phyloP scores from a whole-genome alignment of 2,797 vertebrate genomes.

The Natrix natrix region DNA sequence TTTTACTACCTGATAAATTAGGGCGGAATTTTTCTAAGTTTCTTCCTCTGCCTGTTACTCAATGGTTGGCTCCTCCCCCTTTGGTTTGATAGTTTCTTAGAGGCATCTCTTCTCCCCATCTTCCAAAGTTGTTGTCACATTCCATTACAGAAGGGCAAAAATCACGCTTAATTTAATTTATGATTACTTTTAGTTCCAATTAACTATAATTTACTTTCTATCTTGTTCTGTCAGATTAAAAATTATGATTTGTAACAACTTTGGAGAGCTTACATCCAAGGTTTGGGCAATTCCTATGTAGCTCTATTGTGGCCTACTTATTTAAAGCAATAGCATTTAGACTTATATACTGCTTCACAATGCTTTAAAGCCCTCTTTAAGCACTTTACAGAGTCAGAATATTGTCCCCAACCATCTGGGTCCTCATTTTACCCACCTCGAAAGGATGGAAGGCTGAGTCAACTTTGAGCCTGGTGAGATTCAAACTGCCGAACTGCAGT shows the following conservation, averaged over 20 bases:
- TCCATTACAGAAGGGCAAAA: background rate
- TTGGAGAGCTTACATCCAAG: background rate
- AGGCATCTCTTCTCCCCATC: background rate
- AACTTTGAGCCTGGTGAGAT: too few species aligned
- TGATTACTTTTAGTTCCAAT: background rate
- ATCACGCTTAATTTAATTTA: background rate
- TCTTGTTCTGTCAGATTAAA: background rate
- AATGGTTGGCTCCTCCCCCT: background rate
- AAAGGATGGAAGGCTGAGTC: too few species aligned
- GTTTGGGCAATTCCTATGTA: background rate
- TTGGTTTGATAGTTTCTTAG: background rate
- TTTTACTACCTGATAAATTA: background rate
- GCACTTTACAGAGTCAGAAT: too few species aligned
- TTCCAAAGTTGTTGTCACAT: background rate
- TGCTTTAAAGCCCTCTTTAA: too few species aligned
- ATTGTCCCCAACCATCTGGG: too few species aligned
- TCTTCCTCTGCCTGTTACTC: background rate
- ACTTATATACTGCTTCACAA: too few species aligned
- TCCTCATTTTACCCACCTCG: too few species aligned
- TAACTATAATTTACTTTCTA: background rate
- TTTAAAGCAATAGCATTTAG: background rate
- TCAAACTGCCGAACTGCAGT: too few species aligned
- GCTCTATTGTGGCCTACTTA: background rate
- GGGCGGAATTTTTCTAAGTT: background rate
- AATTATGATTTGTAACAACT: background rate